phyloP scores from a whole-genome alignment of 2,113 vertebrate species.

The Crotalus tigris region DNA sequence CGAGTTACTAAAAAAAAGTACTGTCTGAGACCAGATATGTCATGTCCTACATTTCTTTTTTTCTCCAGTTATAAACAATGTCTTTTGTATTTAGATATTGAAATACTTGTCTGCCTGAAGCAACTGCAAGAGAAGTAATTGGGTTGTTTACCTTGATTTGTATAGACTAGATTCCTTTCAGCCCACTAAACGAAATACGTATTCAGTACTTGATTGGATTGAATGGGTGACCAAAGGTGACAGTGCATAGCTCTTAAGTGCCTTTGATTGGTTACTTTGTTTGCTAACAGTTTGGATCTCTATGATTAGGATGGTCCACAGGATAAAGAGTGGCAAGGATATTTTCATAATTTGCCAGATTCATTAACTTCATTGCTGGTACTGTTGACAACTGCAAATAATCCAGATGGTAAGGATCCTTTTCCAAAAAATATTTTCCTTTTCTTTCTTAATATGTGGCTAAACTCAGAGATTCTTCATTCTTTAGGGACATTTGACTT shows the following conservation, averaged over 20 bases:
- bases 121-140: background rate
- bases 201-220: background rate
- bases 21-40: background rate
- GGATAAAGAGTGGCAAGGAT: constrained; percentile 80
- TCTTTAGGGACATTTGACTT: background rate
- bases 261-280: background rate
- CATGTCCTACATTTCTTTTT: background rate
- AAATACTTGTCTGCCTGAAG: background rate
- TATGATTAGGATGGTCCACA: constrained; percentile 72
- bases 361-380: constrained; percentile 88
- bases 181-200: background rate
- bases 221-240: background rate
- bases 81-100: background rate
- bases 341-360: constrained; percentile 82
- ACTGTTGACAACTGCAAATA: constrained; percentile 93
- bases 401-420: constrained; percentile 84
- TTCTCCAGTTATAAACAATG: background rate
- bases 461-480: background rate
- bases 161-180: background rate
- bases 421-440: background rate
- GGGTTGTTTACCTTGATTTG: background rate
- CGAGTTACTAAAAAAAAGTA: background rate
- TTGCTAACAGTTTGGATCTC: background rate
- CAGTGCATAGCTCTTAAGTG: background rate
- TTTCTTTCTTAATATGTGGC: background rate